Percentiles rank a stretch among this genome's conserved stretches.
Conservation (phyloP, 2,113 vertebrate species). For the Anguilla rostrata region DNA sequence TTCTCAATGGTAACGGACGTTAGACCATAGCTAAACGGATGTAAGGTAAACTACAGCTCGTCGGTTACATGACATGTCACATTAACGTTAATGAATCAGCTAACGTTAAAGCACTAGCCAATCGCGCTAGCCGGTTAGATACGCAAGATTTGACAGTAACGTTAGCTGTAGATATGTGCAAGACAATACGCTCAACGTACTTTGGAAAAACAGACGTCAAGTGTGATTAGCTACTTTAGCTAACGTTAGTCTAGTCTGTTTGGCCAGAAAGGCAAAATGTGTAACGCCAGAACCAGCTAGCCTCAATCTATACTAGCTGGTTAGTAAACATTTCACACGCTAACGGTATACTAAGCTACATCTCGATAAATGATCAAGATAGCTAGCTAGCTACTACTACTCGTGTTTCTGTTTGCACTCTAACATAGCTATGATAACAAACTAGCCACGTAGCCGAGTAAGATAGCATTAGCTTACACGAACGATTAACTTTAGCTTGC, state of each 20-base stretch:
- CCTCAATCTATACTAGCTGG: background rate
- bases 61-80: background rate
- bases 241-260: slow-evolving; percentile 21
- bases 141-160: background rate
- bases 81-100: background rate
- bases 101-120: background rate
- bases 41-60: background rate
- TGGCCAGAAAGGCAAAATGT: slow-evolving; percentile 22
- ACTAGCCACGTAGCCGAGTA: slow-evolving; percentile 22
- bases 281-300: background rate
- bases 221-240: slow-evolving; percentile 22
- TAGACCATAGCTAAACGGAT: background rate
- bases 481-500: background rate
- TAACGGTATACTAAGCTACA: background rate
- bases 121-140: background rate
- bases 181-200: slow-evolving; percentile 25
- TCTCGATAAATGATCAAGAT: slow-evolving; percentile 32
- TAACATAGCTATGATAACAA: background rate
- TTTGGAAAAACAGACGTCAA: slow-evolving; percentile 47
- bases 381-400: background rate
- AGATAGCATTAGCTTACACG: slow-evolving; percentile 24
- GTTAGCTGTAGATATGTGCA: slow-evolving; percentile 28
- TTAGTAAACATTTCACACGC: background rate
- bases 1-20: background rate
- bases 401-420: background rate